Conservation (phyloP, 2,888 invertebrate genomes). For the Anaspis maculata region DNA sequence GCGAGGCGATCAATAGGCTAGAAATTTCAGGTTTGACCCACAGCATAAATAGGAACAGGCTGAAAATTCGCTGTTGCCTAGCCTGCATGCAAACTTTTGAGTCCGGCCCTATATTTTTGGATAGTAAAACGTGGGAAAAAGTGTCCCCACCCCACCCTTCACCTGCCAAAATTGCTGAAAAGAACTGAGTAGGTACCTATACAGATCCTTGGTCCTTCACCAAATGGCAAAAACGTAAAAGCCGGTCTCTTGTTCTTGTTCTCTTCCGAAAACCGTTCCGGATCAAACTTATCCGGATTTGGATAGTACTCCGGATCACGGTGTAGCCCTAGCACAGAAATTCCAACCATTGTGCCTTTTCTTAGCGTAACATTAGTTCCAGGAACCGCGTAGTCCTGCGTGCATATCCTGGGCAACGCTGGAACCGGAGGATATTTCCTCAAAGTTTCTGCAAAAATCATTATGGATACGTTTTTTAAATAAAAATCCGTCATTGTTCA, state of each 20-base stretch:
- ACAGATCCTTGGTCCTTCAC: slow-evolving; percentile 20
- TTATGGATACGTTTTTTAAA: too few relatives aligned
- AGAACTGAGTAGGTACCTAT: too few relatives aligned
- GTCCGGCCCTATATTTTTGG: too few relatives aligned
- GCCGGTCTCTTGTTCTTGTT: slow-evolving; percentile 10
- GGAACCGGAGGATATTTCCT: slow-evolving; percentile 32
- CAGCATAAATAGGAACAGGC: too few relatives aligned
- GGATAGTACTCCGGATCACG: slow-evolving; percentile 31
- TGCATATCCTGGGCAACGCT: slow-evolving; percentile 18
- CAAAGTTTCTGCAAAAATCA: slow-evolving; percentile 35
- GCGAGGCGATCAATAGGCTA: too few relatives aligned
- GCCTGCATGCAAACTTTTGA: too few relatives aligned
- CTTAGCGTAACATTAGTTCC: slow-evolving; percentile 28
- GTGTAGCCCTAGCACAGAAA: slow-evolving; percentile 29
- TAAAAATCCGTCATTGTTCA: too few relatives aligned
- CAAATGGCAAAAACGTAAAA: slow-evolving; percentile 18
- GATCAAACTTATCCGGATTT: slow-evolving; percentile 21
- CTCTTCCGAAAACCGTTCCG: slow-evolving; percentile 20
- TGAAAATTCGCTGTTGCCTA: too few relatives aligned
- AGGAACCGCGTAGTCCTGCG: slow-evolving; percentile 27
- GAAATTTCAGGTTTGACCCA: too few relatives aligned
- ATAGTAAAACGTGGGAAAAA: too few relatives aligned
- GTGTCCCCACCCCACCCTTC: too few relatives aligned
- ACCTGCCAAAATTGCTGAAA: too few relatives aligned
- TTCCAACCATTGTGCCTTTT: slow-evolving; percentile 26